phyloP scores from a whole-genome alignment of 2,113 vertebrate species.

The Rhea pennata region DNA sequence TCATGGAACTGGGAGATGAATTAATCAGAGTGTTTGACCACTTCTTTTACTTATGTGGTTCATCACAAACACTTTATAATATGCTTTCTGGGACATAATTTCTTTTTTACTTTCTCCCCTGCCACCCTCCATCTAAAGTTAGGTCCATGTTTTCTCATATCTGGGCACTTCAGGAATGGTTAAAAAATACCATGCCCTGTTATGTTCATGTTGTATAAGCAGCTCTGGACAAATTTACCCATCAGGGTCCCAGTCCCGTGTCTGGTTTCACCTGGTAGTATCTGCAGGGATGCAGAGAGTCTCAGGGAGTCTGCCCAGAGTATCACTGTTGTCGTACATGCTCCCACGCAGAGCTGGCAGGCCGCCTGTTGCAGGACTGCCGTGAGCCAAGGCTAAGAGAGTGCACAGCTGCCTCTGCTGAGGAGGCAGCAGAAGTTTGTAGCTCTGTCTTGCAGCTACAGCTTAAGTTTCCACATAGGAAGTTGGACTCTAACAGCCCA shows the following conservation, averaged over 20 bases:
- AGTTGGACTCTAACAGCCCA: background rate
- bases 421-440: background rate
- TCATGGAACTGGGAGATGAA: background rate
- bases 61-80: background rate
- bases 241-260: background rate
- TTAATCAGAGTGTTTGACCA: background rate
- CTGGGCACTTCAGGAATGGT: background rate
- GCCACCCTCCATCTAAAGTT: background rate
- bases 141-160: background rate
- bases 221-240: background rate
- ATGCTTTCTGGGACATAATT: background rate
- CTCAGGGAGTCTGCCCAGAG: background rate
- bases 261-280: background rate
- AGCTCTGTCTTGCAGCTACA: background rate
- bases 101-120: background rate
- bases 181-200: background rate
- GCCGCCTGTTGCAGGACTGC: background rate
- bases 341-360: background rate
- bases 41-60: background rate
- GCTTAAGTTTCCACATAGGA: background rate
- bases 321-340: background rate
- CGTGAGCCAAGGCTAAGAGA: background rate
- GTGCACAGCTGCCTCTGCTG: background rate
- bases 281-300: no score
- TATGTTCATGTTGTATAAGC: background rate